Evolutionary conservation across 2,888 invertebrate species (phyloP).

Genomic region (Metallyticus violacea): DNA sequence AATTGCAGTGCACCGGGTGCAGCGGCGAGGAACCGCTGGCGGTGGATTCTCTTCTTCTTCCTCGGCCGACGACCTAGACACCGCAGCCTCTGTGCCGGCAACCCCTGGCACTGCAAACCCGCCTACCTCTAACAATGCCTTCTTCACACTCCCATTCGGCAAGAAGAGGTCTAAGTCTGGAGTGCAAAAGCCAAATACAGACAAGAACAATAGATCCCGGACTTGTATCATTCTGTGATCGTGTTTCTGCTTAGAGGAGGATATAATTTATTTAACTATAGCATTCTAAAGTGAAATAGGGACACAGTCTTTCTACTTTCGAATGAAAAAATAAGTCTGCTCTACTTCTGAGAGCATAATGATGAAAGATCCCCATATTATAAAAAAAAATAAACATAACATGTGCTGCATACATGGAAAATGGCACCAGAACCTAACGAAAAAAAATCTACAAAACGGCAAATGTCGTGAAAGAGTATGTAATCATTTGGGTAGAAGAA

Average conservation of each 20-base stretch:
- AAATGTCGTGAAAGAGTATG: no score
- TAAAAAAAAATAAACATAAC: no score
- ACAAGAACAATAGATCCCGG: conserved; percentile 5
- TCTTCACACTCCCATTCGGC: conserved; percentile 7
- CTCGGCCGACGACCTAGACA: neutral
- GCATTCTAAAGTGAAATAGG: no score
- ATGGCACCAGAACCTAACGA: no score
- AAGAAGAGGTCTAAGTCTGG: conserved; percentile 1
- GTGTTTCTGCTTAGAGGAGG: neutral
- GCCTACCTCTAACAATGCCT: neutral
- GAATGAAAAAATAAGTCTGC: no score
- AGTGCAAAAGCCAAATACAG: neutral
- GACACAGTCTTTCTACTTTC: no score
- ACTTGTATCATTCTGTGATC: conserved; percentile 12
- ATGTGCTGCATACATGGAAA: no score
- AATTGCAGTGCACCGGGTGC: conserved; percentile 60
- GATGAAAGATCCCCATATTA: no score
- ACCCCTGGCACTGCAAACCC: neutral
- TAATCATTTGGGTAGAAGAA: no score
- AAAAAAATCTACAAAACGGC: no score
- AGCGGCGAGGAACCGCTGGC: conserved; percentile 36
- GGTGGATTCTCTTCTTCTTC: neutral
- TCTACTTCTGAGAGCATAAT: no score
- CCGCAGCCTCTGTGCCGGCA: neutral
- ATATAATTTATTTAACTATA: no score